A percentile compares a stretch with the other conserved stretches of the same genome.
These are phyloP conservation scores for Caranx melampygus DNA, from an alignment of 2,113 vertebrate species.

Conservation along the genomic window DNA sequence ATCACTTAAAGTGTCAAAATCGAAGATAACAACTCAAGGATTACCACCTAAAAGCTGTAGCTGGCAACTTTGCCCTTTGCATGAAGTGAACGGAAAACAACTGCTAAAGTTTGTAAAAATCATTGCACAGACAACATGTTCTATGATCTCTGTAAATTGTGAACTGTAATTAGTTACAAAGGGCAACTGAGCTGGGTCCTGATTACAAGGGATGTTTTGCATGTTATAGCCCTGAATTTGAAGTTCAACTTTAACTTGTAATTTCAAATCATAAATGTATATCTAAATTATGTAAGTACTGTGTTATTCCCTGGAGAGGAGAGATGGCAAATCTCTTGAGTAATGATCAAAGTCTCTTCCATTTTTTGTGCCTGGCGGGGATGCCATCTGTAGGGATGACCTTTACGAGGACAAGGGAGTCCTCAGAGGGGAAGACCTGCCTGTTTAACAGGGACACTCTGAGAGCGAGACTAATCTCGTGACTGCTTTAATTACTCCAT, in stretches of 20 bases:
- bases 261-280: constrained; percentile 7
- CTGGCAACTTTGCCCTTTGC: constrained; percentile 24
- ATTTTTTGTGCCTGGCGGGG: constrained; percentile 46
- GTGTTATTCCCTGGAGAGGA: constrained; percentile 2
- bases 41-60: constrained; percentile 18
- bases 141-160: neutral
- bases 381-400: constrained; percentile 68
- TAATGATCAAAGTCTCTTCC: constrained; percentile 49
- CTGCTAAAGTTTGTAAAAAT: neutral
- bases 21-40: constrained; percentile 38
- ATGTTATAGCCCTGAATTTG: neutral
- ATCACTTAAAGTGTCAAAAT: constrained; percentile 49
- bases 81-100: constrained; percentile 12
- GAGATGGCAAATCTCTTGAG: neutral
- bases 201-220: neutral
- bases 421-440: constrained; percentile 61
- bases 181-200: neutral
- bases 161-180: neutral
- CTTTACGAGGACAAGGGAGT: constrained; percentile 63
- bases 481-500: neutral
- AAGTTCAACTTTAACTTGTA: neutral
- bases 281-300: neutral
- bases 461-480: constrained; percentile 24
- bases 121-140: constrained; percentile 12
- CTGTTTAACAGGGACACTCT: constrained; percentile 36